These are phyloP conservation scores for Verasper variegatus DNA, from an alignment of 2,113 vertebrate species.

Conservation along the genomic window DNA sequence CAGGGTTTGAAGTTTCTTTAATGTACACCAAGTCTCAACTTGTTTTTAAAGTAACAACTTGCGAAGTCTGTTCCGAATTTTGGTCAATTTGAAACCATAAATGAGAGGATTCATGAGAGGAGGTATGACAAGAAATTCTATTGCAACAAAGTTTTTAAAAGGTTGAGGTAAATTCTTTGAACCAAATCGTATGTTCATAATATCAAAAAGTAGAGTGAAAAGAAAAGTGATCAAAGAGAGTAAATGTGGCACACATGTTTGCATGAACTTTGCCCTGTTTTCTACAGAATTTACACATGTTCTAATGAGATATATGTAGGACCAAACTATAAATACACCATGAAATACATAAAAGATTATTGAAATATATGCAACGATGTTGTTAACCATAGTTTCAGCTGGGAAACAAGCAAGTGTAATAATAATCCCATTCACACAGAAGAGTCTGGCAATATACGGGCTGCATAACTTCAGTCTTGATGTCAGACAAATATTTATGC, in stretches of 20 bases:
- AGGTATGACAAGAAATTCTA: conserved; percentile 3
- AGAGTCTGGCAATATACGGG: conserved; percentile 26
- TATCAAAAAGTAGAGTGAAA: not conserved
- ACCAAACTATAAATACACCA: not conserved
- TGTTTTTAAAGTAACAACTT: too few relatives aligned
- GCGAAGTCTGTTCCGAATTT: not conserved
- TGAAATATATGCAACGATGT: not conserved
- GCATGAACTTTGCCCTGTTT: conserved; percentile 13
- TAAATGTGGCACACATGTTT: conserved; percentile 1
- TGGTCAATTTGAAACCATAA: conserved; percentile 8
- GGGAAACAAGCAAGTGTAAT: conserved; percentile 51
- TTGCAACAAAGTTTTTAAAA: not conserved
- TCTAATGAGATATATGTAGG: not conserved
- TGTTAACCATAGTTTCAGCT: not conserved
- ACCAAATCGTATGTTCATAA: not conserved
- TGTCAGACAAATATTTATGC: conserved; percentile 13
- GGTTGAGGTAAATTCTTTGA: not conserved
- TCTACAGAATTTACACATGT: conserved; percentile 3
- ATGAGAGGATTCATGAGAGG: conserved; percentile 6
- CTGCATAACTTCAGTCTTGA: conserved; percentile 40
- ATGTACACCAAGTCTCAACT: too few relatives aligned
- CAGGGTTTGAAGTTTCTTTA: too few relatives aligned
- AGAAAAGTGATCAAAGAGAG: not conserved
- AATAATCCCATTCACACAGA: conserved; percentile 51
- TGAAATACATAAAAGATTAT: conserved; percentile 1